Conservation (phyloP, 2,113 vertebrate genomes). For the Myxocyprinus asiaticus region DNA sequence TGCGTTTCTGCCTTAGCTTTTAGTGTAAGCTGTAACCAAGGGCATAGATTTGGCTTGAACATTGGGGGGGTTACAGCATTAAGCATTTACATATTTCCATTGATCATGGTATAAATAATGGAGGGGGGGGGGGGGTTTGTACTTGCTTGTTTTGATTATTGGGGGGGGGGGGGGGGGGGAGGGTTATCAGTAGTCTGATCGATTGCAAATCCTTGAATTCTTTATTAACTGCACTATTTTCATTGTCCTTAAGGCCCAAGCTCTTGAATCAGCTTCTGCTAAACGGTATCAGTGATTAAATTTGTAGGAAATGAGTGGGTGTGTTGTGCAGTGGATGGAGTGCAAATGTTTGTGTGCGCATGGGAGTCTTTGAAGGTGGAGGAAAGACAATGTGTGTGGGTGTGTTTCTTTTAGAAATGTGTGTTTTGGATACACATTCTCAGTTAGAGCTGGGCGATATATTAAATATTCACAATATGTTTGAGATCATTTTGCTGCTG, state of each 20-base stretch:
- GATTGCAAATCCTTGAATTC: conserved; percentile 14
- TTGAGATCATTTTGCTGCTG: too few species aligned
- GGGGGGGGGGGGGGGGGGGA: background rate
- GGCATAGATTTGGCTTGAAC: background rate
- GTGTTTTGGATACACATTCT: too few species aligned
- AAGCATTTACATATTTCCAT: too few species aligned
- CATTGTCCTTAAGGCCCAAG: background rate
- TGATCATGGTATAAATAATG: too few species aligned
- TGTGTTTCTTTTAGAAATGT: too few species aligned
- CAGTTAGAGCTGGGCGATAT: too few species aligned
- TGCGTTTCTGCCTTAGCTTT: background rate
- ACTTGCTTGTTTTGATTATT: too few species aligned
- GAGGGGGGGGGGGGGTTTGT: background rate
- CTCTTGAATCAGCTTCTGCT: background rate
- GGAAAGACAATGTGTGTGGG: too few species aligned
- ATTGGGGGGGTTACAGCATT: too few species aligned
- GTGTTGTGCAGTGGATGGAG: conserved; percentile 18
- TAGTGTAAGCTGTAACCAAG: conserved; percentile 16
- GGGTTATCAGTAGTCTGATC: conserved; percentile 6
- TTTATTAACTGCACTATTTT: conserved; percentile 13
- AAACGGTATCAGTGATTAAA: conserved; percentile 16
- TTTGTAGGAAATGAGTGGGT: conserved; percentile 33
- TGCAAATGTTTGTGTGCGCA: conserved; percentile 31
- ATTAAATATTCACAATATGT: too few species aligned
- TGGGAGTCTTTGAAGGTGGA: too few species aligned